Base-by-base conservation (phyloP, 1,140 invertebrate genomes). In the Conus ventricosus region DNA sequence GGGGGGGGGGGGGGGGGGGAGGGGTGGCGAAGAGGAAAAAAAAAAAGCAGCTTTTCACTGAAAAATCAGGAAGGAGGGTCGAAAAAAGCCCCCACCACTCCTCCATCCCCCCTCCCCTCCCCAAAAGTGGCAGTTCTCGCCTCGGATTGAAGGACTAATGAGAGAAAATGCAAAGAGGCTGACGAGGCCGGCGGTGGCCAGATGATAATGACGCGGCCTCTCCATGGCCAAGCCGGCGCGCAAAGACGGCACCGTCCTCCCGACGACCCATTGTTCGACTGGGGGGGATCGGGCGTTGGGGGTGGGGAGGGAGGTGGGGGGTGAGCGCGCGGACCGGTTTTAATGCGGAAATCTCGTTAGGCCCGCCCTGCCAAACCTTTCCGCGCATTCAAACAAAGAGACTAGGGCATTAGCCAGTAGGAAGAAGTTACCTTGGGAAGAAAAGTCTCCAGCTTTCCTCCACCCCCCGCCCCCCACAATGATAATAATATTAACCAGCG, bases 271-370 rank as follows among this genome's bases (percentile, higher is more conserved):
- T 89, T 88, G 86, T 88, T 39, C 57, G 53, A 23, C 54, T 15
- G 27, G 67, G 81, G 10, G 11, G 10, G 13, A 17, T 57, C 53
- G 54, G 8, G 81, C 27, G 25, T 63, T 55, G 51, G 57, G 82
- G 27, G 67, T 75, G 60, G 25, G 55, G 82, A 80, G 39, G 78
- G 23, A 80, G 84, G 84, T 15, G 67, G 67, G 67, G 27, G 63
- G 84, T 51, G 84, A 13, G 63, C 17, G 63, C 17, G 84, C n/a
- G 57, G 78, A 23, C 13, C n/a, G 81, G 81, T 88, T 86, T 88
- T 89, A 89, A 89, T 89, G 82, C 86, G 89, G 89, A 89, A 89
- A 89, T 89, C 89, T 89, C 89, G 87, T 89, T 89, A 89, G 78
- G 84, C 25, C 78, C 75, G 89, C 85, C 85, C 89, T 87, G 85